These are phyloP conservation scores for Exephanes ischioxanthus DNA, from an alignment of 2,888 invertebrate species.

Conservation along the genomic window DNA sequence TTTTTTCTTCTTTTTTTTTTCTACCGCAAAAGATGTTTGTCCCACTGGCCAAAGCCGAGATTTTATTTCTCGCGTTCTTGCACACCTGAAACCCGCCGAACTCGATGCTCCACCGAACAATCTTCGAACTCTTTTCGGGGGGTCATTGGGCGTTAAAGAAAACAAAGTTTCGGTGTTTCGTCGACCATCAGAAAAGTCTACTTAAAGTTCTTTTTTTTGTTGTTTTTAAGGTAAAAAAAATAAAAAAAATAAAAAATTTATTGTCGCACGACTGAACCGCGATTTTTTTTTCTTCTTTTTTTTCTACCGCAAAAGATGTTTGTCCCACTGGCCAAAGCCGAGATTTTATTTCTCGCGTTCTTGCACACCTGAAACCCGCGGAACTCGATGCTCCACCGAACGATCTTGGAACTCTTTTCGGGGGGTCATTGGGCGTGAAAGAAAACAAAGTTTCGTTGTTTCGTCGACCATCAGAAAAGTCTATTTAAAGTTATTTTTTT, in stretches of 20 bases:
- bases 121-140: background rate
- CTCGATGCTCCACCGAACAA: background rate
- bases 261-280: background rate
- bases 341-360: conserved; percentile 60
- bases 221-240: too few species aligned
- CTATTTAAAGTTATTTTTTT: too few species aligned
- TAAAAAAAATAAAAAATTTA: too few species aligned
- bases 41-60: conserved; percentile 47
- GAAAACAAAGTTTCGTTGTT: background rate
- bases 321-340: conserved; percentile 31
- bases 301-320: background rate
- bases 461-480: background rate
- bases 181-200: background rate
- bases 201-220: too few species aligned
- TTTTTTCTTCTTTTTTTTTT: background rate
- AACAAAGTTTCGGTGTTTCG: background rate
- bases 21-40: background rate
- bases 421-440: background rate
- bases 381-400: background rate
- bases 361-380: conserved; percentile 30
- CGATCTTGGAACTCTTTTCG: background rate
- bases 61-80: conserved; percentile 57
- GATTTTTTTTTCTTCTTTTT: background rate
- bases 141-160: background rate
- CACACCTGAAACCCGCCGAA: conserved; percentile 27